Evolutionary conservation across 2,888 invertebrate genomes (phyloP).

Genomic region (Campoletis raptor): DNA sequence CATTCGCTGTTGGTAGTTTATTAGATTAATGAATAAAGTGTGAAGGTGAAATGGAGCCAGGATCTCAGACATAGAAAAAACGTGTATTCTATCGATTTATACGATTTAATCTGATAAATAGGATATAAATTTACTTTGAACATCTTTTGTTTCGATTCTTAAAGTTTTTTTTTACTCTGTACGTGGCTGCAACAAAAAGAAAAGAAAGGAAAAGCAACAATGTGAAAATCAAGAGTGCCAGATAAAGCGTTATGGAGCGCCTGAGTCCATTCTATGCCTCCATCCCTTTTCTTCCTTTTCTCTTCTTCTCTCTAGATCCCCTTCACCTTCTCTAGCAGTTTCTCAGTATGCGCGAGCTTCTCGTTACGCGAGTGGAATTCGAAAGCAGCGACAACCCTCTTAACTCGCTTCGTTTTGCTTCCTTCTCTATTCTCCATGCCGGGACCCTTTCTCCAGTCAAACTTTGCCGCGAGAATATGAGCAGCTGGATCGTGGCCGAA

Average conservation of each 20-base stretch:
- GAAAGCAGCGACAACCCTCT: constrained; percentile 73
- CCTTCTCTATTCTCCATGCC: constrained; percentile 31
- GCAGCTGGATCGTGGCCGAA: constrained; percentile 69
- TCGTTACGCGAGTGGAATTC: constrained; percentile 78
- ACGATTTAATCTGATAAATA: not conserved
- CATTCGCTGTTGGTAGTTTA: not conserved
- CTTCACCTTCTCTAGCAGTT: constrained; percentile 2
- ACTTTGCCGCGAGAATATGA: constrained; percentile 68
- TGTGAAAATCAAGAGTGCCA: constrained; percentile 55
- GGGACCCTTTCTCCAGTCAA: constrained; percentile 49
- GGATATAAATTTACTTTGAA: constrained; percentile 39
- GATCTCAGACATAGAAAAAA: not conserved
- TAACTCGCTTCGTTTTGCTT: constrained; percentile 36
- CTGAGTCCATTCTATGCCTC: constrained; percentile 29
- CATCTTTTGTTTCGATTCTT: constrained; percentile 31
- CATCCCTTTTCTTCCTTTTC: constrained; percentile 7
- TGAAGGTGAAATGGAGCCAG: not conserved
- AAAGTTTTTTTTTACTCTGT: constrained; percentile 19
- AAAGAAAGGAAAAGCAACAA: constrained; percentile 27
- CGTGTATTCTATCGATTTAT: constrained; percentile 2
- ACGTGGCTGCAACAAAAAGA: constrained; percentile 24
- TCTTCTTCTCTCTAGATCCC: constrained; percentile 4
- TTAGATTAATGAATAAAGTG: not conserved
- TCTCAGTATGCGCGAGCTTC: constrained; percentile 59
- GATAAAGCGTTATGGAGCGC: constrained; percentile 59